These are phyloP conservation scores for Heliangelus exortis DNA, from an alignment of 2,797 vertebrate genomes.

Conservation along the genomic window DNA sequence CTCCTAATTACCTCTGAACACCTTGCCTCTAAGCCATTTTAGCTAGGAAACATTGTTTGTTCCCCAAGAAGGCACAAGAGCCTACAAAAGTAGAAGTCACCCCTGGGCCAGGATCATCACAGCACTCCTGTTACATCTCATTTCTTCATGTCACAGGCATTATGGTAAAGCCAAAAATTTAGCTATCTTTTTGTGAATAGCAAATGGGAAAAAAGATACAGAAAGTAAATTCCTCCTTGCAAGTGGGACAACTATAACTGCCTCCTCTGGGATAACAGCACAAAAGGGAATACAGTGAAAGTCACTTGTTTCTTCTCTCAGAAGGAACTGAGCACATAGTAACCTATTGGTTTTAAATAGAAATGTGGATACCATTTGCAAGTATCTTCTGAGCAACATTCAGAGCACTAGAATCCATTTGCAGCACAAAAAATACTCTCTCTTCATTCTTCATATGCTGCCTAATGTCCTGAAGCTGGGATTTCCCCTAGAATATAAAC, in stretches of 20 bases:
- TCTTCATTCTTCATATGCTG: not conserved
- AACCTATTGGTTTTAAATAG: not conserved
- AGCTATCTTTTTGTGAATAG: not conserved
- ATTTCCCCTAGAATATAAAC: not conserved
- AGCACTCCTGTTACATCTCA: not conserved
- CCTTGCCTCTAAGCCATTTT: not conserved
- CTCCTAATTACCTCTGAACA: not conserved
- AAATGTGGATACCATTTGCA: not conserved
- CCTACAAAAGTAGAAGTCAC: not conserved
- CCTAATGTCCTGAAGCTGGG: not conserved
- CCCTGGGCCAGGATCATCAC: not conserved
- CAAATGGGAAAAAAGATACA: not conserved
- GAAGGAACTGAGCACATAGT: not conserved
- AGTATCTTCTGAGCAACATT: not conserved
- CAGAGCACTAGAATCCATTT: not conserved
- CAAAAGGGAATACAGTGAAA: not conserved
- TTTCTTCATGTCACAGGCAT: not conserved
- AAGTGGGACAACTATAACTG: not conserved
- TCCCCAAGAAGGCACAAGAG: not conserved
- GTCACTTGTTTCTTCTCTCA: not conserved
- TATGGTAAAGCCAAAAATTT: not conserved
- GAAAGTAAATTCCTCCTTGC: not conserved
- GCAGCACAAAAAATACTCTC: not conserved
- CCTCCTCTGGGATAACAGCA: not conserved
- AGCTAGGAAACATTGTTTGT: not conserved